Conservation (phyloP, 2,113 vertebrate species). For the Scopus umbretta region DNA sequence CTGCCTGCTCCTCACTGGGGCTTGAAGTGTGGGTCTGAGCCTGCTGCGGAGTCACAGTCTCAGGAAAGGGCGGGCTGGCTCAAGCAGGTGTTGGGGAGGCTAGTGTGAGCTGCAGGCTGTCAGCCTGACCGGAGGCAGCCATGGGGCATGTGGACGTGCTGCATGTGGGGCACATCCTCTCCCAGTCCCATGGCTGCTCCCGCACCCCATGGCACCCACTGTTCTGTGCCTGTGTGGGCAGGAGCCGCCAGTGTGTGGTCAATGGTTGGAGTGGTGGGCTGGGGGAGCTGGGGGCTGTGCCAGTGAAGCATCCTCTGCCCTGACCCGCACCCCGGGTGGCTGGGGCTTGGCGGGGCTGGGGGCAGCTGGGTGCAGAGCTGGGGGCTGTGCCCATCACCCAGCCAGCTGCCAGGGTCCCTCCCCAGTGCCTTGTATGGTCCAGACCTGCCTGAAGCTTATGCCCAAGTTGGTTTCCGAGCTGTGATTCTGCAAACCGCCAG, state of each 20-base stretch:
- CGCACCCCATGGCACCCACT: background rate
- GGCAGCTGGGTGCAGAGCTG: background rate
- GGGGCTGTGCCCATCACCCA: background rate
- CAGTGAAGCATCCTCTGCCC: background rate
- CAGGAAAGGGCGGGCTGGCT: constrained; percentile 60
- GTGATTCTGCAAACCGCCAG: background rate
- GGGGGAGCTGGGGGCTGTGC: background rate
- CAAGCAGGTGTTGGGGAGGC: background rate
- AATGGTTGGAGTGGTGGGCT: accelerated
- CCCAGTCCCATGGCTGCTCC: background rate
- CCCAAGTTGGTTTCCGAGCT: background rate
- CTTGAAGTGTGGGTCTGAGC: background rate
- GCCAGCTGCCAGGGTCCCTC: background rate
- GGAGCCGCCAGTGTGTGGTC: accelerated
- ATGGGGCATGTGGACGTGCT: accelerated
- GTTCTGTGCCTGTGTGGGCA: background rate
- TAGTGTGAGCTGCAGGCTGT: background rate
- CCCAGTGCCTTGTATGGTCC: background rate
- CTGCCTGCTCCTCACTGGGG: background rate
- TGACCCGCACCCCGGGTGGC: background rate
- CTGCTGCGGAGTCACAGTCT: constrained; percentile 34
- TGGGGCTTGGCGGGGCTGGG: background rate
- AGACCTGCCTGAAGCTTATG: background rate
- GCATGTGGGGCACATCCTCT: background rate
- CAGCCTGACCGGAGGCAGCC: background rate